These are phyloP conservation scores for Cerceris ruficornis DNA, from an alignment of 2,888 invertebrate genomes.

Conservation along the genomic window DNA sequence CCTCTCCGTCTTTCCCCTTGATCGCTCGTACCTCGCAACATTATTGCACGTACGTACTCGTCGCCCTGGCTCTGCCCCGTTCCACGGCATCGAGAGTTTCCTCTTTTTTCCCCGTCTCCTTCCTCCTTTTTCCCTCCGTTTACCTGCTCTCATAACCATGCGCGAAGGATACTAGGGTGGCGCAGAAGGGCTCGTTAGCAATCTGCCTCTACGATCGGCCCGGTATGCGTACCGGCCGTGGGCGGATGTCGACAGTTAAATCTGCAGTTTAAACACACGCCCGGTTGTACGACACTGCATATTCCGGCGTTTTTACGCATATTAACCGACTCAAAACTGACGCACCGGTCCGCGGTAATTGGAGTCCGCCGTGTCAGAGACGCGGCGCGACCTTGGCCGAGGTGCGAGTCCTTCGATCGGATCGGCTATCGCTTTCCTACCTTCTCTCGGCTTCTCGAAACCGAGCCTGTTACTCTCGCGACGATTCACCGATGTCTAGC, in stretches of 20 bases:
- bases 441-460: not conserved
- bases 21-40: slow-evolving; percentile 5
- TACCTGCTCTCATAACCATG: slow-evolving; percentile 41
- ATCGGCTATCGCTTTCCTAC: slow-evolving; percentile 5
- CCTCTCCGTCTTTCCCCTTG: not conserved
- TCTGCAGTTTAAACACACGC: slow-evolving; percentile 57
- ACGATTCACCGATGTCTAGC: not conserved
- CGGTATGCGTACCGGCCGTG: slow-evolving; percentile 52
- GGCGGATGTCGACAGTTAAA: slow-evolving; percentile 65
- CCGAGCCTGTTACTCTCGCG: not conserved
- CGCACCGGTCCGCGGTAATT: slow-evolving; percentile 50
- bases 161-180: slow-evolving; percentile 48
- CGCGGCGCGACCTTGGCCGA: slow-evolving; percentile 48
- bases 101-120: slow-evolving; percentile 9
- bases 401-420: slow-evolving; percentile 14
- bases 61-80: not conserved
- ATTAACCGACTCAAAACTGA: slow-evolving; percentile 55
- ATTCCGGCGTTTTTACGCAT: slow-evolving; percentile 33
- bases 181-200: slow-evolving; percentile 64
- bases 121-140: slow-evolving; percentile 27
- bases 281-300: slow-evolving; percentile 37
- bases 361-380: slow-evolving; percentile 38
- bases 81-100: not conserved
- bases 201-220: slow-evolving; percentile 60
- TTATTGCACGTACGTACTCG: slow-evolving; percentile 8